Conservation (phyloP, 2,797 vertebrate species). For the Myripristis murdjan region DNA sequence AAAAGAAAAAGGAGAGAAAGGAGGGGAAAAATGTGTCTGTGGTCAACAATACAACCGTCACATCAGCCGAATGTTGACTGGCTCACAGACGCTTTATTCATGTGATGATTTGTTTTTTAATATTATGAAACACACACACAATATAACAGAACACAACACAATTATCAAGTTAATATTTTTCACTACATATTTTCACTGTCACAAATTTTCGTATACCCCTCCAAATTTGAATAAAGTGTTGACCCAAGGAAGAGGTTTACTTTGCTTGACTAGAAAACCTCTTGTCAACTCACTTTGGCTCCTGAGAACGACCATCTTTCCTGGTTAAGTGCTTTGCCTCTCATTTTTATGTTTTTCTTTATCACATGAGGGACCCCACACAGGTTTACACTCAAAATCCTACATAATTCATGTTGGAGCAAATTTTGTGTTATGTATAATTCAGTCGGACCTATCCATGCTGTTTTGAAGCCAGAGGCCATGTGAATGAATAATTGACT, state of each 20-base stretch:
- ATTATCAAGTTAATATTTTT: no score
- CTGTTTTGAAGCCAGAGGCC: constrained; percentile 15
- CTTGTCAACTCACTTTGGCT: neutral
- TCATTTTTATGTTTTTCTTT: neutral
- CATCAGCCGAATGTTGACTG: neutral
- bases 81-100: neutral
- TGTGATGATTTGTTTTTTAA: neutral
- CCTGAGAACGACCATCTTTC: neutral
- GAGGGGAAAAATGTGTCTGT: neutral
- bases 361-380: neutral
- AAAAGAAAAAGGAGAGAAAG: neutral
- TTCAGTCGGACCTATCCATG: neutral
- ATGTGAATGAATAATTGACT: constrained; percentile 21
- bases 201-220: neutral
- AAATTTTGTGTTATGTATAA: constrained; percentile 16
- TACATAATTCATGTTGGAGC: constrained; percentile 1
- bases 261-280: neutral
- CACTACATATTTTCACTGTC: neutral
- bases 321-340: neutral
- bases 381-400: neutral
- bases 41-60: neutral
- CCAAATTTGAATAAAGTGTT: neutral
- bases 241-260: neutral
- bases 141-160: no score
- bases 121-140: no score